These are phyloP conservation scores for Betta splendens DNA, from an alignment of 2,797 vertebrate genomes.

Conservation along the genomic window DNA sequence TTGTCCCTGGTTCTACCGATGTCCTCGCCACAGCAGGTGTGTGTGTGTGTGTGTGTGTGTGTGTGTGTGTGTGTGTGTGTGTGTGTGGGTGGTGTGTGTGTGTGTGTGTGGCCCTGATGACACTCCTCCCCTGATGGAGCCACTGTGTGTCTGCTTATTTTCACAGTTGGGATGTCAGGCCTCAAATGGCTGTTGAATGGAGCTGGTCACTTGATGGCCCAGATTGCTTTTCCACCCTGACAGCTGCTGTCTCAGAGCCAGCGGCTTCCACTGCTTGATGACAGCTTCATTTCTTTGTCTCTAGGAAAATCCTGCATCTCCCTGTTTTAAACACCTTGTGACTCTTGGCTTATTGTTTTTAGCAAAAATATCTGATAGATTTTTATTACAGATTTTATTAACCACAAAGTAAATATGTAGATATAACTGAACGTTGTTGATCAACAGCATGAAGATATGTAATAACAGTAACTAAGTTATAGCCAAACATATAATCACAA, in stretches of 20 bases:
- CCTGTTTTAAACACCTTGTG: slow-evolving; percentile 4
- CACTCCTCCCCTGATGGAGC: slow-evolving; percentile 43
- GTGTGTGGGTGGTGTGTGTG: too few relatives aligned
- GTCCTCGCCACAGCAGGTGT: slow-evolving; percentile 43
- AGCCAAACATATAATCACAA: too few relatives aligned
- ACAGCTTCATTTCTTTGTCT: slow-evolving; percentile 56
- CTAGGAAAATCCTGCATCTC: slow-evolving; percentile 34
- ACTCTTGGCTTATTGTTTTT: not conserved
- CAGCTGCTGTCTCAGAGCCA: slow-evolving; percentile 59
- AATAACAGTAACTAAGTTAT: not conserved
- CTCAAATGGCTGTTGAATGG: slow-evolving; percentile 51
- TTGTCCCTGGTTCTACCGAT: slow-evolving; percentile 50
- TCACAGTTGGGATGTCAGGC: slow-evolving; percentile 69
- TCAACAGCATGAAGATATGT: too few relatives aligned
- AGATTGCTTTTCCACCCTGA: slow-evolving; percentile 44
- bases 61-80: too few relatives aligned
- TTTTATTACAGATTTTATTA: not conserved
- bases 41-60: slow-evolving; percentile 50
- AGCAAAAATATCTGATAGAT: not conserved
- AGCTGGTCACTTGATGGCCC: slow-evolving; percentile 49
- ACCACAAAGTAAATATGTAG: too few relatives aligned
- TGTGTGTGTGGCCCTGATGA: slow-evolving; percentile 66
- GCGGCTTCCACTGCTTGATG: slow-evolving; percentile 35
- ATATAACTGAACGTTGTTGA: too few relatives aligned
- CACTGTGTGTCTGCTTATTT: slow-evolving; percentile 64